Conservation (phyloP, 1,140 invertebrate genomes). For the Zophobas morio region DNA sequence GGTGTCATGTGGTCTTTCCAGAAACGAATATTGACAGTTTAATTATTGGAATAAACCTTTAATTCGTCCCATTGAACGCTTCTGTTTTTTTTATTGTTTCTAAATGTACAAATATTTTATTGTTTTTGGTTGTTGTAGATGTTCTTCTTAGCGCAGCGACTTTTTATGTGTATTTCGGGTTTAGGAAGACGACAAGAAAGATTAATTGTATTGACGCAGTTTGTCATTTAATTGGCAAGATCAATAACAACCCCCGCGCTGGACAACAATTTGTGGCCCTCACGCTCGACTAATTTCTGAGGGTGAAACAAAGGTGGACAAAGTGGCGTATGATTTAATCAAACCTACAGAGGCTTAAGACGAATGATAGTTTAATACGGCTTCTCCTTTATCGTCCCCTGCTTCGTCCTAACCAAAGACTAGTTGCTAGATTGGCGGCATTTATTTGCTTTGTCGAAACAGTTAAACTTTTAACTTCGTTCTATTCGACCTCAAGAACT, state of each 20-base stretch:
- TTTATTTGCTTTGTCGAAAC: constrained; percentile 13
- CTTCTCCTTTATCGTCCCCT: constrained; percentile 14
- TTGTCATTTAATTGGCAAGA: constrained; percentile 26
- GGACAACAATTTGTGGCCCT: constrained; percentile 38
- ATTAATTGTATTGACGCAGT: background rate
- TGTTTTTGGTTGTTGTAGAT: too few relatives aligned
- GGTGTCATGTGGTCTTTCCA: too few relatives aligned
- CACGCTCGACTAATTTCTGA: constrained; percentile 40
- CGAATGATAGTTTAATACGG: constrained; percentile 28
- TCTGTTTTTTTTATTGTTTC: too few relatives aligned
- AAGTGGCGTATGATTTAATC: constrained; percentile 40
- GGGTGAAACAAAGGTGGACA: constrained; percentile 37
- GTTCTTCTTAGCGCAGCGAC: too few relatives aligned
- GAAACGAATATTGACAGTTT: too few relatives aligned
- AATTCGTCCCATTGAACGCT: too few relatives aligned
- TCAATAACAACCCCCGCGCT: constrained; percentile 15
- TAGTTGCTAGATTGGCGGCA: constrained; percentile 5
- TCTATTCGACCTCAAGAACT: background rate
- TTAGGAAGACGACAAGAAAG: background rate
- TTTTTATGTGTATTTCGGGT: too few relatives aligned
- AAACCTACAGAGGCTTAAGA: constrained; percentile 25
- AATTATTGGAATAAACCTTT: too few relatives aligned
- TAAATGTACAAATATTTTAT: too few relatives aligned
- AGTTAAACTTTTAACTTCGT: constrained; percentile 16
- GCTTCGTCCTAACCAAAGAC: background rate